Conservation (phyloP, 2,797 vertebrate genomes). For the Trachops cirrhosus region DNA sequence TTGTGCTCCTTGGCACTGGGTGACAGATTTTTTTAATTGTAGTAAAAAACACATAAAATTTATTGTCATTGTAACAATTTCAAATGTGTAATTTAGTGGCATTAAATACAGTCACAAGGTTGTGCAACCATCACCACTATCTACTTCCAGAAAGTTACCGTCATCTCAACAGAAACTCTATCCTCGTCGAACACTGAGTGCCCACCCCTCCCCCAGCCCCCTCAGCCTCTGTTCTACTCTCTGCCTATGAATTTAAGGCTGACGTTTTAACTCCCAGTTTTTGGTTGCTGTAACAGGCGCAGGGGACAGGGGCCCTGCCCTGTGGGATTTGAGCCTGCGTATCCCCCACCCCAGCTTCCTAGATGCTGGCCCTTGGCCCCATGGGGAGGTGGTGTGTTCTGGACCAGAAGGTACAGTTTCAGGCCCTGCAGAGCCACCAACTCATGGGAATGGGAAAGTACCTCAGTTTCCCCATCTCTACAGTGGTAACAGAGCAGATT, state of each 20-base stretch:
- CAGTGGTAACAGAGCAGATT: not conserved
- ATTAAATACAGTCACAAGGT: not conserved
- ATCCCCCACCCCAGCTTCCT: not conserved
- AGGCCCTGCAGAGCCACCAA: not conserved
- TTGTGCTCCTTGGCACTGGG: not conserved
- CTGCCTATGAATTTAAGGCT: not conserved
- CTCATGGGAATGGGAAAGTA: fast-evolving
- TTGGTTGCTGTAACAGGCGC: not conserved
- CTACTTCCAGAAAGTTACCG: not conserved
- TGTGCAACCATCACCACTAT: not conserved
- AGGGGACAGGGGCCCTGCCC: not conserved
- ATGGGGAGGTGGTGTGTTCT: fast-evolving
- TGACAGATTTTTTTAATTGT: not conserved
- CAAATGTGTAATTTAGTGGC: not conserved
- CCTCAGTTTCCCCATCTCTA: not conserved
- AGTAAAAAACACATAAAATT: not conserved
- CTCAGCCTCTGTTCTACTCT: not conserved
- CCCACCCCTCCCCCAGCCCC: not conserved
- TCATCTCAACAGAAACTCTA: not conserved
- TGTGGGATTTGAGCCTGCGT: not conserved
- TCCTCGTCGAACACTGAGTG: not conserved
- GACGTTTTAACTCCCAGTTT: not conserved
- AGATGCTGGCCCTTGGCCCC: not conserved
- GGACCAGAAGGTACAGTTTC: not conserved
- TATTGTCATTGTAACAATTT: not conserved